These are phyloP conservation scores for Pygoscelis adeliae DNA, from an alignment of 2,113 vertebrate genomes.

Conservation along the genomic window DNA sequence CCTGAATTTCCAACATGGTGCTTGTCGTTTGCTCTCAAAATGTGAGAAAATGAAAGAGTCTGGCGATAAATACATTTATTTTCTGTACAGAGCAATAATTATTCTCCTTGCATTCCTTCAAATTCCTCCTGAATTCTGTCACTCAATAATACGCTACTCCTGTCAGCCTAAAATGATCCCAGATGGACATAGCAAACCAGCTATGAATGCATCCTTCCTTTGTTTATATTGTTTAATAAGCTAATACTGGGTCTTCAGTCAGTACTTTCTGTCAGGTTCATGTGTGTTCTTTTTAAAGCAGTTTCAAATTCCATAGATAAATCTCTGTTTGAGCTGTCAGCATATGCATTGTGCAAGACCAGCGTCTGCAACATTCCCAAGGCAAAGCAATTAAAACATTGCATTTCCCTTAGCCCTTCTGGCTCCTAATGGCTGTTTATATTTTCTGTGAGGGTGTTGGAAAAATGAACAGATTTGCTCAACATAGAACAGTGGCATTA, in stretches of 20 bases:
- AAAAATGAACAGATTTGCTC: conserved; percentile 8
- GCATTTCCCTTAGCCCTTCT: neutral
- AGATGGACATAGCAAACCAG: conserved; percentile 19
- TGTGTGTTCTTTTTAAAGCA: conserved; percentile 36
- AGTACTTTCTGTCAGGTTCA: conserved; percentile 50
- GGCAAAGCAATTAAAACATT: conserved; percentile 36
- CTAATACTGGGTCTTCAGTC: conserved; percentile 15
- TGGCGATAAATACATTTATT: conserved; percentile 6
- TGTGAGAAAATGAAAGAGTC: neutral
- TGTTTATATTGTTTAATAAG: conserved; percentile 71
- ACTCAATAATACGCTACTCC: conserved; percentile 30
- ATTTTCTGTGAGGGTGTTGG: neutral
- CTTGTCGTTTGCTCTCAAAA: neutral
- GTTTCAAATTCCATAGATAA: conserved; percentile 57
- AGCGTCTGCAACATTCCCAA: conserved; percentile 23
- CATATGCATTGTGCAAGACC: conserved; percentile 3
- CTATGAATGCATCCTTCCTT: conserved; percentile 32
- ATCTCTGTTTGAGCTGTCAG: conserved; percentile 64
- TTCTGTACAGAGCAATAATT: conserved; percentile 21
- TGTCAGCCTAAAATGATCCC: conserved; percentile 50
- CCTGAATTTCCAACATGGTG: neutral
- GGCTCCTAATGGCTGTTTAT: neutral
- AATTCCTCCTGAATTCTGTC: conserved; percentile 26
- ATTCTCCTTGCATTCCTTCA: conserved; percentile 46
- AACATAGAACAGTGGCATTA: neutral